Conservation (phyloP, 2,113 vertebrate genomes). For the Cercopithecus mona region DNA sequence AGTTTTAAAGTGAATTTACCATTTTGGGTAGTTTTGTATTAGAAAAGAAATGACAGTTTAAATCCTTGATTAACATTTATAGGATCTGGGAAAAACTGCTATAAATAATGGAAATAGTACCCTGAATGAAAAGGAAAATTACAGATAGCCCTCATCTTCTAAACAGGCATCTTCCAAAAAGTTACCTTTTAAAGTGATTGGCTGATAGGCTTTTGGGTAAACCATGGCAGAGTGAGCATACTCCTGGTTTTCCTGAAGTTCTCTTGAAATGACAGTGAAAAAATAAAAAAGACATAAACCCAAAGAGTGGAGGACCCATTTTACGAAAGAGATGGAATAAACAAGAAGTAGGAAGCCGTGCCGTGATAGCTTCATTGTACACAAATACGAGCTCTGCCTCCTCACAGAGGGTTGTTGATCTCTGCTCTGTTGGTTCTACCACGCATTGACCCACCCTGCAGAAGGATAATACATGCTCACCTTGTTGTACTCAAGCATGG, state of each 20-base stretch:
- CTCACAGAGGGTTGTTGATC: background rate
- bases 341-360: background rate
- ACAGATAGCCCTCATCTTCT: background rate
- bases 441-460: background rate
- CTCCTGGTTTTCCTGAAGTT: background rate
- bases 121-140: background rate
- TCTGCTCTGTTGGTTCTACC: background rate
- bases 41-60: background rate
- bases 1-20: conserved; percentile 31
- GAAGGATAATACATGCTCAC: background rate
- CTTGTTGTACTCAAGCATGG: background rate
- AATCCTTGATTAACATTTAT: background rate
- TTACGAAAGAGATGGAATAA: background rate
- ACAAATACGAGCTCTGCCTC: background rate
- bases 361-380: background rate
- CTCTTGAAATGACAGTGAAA: background rate
- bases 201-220: background rate
- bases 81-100: background rate
- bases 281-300: background rate
- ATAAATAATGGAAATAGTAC: background rate
- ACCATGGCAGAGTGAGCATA: background rate
- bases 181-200: background rate
- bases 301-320: background rate
- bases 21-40: background rate
- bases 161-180: background rate